Evolutionary conservation across 2,797 vertebrate genomes (phyloP), one percentile per base, ranked within the genome.

Genomic region (Ciconia nigra): DNA sequence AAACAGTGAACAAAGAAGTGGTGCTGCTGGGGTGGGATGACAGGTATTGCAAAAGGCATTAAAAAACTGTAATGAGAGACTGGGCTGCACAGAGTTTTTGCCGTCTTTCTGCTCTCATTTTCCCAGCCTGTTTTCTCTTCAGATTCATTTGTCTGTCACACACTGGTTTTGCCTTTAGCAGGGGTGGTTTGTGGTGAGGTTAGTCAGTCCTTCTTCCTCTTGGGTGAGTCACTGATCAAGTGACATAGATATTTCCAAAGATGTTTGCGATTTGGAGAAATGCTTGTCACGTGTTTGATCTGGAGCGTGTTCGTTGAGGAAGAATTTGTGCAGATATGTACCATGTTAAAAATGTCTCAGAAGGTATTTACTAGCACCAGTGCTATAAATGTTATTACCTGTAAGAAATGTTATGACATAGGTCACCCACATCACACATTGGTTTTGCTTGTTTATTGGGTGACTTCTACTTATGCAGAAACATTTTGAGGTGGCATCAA

Each of bases 341-440:
- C 59, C 16, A 8, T 3, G 1, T 35, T 42, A 61, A 37, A 52
- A n/a, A 37, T 16, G 2, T 5, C 72, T 39, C 13, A 0, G 35
- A 20, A 63, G 25, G 33, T 29, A 15, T 46, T 87, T 31, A 11
- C 21, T 42, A 44, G 19, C 26, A 47, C 29, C 28, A 12, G 18
- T 15, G 44, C 15, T 57, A 0, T 5, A 26, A 26, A 24, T 3
- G 18, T n/a, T 44, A 5, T 28, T 22, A 44, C 49, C 61, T 25
- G 9, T 8, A 39, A 42, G 44, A n/a, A 65, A 37, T 7, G 29
- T 35, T 16, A 2, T 6, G 54, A 3, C 29, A 35, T 5, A 0
- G 0, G 35, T 73, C 46, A 61, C 39, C 7, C 13, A 5, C 8
- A 11, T 15, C 35, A 25, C 10, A 5, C 0, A 0, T 14, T 57